Evolutionary conservation across 2,888 invertebrate species (phyloP), one percentile per base, ranked within the genome.

Genomic region (Apotomis betuletana): DNA sequence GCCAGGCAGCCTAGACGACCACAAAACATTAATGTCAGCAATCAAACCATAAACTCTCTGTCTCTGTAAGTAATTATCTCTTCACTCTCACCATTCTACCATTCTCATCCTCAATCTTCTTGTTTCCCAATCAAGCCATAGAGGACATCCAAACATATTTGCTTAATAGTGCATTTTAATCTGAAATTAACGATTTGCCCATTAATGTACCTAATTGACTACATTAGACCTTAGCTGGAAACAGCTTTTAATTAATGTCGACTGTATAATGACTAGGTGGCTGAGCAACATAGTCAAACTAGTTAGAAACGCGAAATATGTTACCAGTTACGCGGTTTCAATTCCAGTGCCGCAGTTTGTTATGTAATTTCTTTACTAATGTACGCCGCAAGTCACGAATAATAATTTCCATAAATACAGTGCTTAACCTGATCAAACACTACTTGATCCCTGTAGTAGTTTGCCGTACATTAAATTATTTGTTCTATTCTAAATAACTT

Each of bases 81-180:
- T 2, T 27, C 27, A 2, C 27, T 27, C 27, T 6, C 41, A 41
- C 5, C 3, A 6, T 41, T 41, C 41, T 41, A 41, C 5, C 3
- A 6, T 41, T 41, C 41, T 41, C 41, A 41, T 5, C 6, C 3
- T 41, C 41, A 41, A 41, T 3, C 41, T 41, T 41, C 41, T 41
- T 41, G 41, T 83, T 81, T 81, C 81, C 76, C 79, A 82, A 82
- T 71, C 63, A 62, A 44, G 65, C 64, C 75, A 67, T 64, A 65
- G 64, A 59, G 38, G 44, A 67, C 55, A 12, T 61, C 49, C 38
- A 57, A 55, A 62, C 54, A 49, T 57, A 57, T 44, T 68, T 57
- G 38, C 55, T 49, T 46, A 64, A 38, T 41, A 41, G 68, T 71
- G 61, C n/a, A 69, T 64, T 64, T 64, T 68, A 68, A 54, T 74